Conservation (phyloP, 2,797 vertebrate species). For the Clarias pachynema region DNA sequence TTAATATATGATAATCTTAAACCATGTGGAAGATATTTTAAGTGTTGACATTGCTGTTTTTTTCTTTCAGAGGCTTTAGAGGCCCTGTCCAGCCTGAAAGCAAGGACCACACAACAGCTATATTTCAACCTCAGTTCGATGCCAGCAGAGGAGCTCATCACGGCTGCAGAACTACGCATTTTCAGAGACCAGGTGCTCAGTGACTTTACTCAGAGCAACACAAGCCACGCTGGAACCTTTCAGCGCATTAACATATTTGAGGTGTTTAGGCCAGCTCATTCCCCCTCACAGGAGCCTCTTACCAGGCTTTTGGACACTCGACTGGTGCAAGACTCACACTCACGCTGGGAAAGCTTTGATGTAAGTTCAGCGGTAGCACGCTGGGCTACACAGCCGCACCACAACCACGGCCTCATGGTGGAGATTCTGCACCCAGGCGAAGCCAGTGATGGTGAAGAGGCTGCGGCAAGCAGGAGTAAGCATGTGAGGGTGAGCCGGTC, state of each 20-base stretch:
- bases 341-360: conserved; percentile 96
- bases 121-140: conserved; percentile 96
- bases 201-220: conserved; percentile 55
- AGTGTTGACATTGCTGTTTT: conserved; percentile 40
- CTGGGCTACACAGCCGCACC: conserved; percentile 87
- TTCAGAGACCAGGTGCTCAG: conserved; percentile 90
- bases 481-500: conserved; percentile 97
- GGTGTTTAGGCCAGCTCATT: conserved; percentile 84
- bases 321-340: conserved; percentile 90
- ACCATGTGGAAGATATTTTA: background rate
- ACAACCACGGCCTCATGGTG: conserved; percentile 94
- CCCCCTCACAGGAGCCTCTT: conserved; percentile 80
- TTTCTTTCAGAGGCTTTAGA: conserved; percentile 86
- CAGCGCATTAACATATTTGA: conserved; percentile 99
- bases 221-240: conserved; percentile 74
- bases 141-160: conserved; percentile 89
- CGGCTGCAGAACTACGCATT: conserved; percentile 93
- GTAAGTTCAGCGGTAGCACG: conserved; percentile 90
- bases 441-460: conserved; percentile 63
- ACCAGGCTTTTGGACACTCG: conserved; percentile 95
- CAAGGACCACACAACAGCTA: conserved; percentile 91
- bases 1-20: conserved; percentile 12
- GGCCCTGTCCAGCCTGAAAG: conserved; percentile 86
- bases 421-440: conserved; percentile 89
- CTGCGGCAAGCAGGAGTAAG: conserved; percentile 72